phyloP scores from a whole-genome alignment of 2,113 vertebrate species.

The Bubalus kerabau region DNA sequence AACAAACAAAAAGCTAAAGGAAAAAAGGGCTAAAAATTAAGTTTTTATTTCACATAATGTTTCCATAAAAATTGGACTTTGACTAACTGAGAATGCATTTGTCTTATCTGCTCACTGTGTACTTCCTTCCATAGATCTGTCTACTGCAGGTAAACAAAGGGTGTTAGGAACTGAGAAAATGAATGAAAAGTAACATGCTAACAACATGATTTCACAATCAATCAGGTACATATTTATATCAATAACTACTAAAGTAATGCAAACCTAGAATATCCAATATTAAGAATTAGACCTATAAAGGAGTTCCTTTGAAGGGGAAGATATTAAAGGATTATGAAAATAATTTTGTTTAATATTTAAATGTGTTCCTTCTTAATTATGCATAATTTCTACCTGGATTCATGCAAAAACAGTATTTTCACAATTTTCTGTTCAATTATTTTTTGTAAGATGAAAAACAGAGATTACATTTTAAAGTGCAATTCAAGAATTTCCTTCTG shows the following conservation, averaged over 20 bases:
- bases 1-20: background rate
- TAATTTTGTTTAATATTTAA: slow-evolving; percentile 16
- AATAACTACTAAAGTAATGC: background rate
- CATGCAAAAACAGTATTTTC: background rate
- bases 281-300: background rate
- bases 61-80: background rate
- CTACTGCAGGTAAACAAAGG: background rate
- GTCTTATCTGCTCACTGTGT: background rate
- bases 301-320: background rate
- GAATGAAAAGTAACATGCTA: slow-evolving; percentile 1
- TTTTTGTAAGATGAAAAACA: background rate
- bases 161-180: background rate
- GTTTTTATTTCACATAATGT: background rate
- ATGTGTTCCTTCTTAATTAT: background rate
- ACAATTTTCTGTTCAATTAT: slow-evolving; percentile 11
- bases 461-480: background rate
- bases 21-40: background rate
- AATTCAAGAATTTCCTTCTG: background rate
- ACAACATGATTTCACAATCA: background rate
- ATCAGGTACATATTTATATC: slow-evolving; percentile 20
- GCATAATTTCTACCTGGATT: background rate
- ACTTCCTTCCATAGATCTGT: background rate
- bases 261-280: background rate
- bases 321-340: background rate
- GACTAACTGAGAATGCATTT: background rate